A percentile compares a stretch with the other conserved stretches of the same genome.
Evolutionary conservation across 2,888 invertebrate genomes (phyloP).

Genomic region (Allolobophora icterica): DNA sequence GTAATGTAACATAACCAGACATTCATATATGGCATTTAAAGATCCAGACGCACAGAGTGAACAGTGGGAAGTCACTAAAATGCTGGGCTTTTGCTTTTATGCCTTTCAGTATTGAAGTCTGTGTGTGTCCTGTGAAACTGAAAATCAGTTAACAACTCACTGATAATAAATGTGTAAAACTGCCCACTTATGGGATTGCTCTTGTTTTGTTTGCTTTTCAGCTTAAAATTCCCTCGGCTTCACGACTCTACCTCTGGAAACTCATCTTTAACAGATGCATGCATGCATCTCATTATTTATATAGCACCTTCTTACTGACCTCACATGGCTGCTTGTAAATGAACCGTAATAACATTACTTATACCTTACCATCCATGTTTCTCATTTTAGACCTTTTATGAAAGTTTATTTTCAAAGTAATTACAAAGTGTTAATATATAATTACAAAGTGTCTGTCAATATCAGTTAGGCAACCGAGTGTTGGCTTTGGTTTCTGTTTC

Average conservation of each 20-base stretch:
- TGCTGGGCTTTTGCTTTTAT: not conserved
- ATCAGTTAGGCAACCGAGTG: not conserved
- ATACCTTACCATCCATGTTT: not conserved
- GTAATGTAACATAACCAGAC: not conserved
- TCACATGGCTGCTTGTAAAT: not conserved
- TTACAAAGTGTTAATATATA: too few species aligned
- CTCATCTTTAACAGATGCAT: not conserved
- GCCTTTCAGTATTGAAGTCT: not conserved
- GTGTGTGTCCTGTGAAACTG: not conserved
- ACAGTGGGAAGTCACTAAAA: not conserved
- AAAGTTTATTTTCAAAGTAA: not conserved
- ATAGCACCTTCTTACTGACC: not conserved
- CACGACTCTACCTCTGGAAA: not conserved
- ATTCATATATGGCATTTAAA: not conserved
- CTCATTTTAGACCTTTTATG: not conserved
- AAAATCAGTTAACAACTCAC: not conserved
- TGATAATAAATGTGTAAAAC: not conserved
- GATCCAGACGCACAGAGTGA: not conserved
- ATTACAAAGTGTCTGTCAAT: not conserved
- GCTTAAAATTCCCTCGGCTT: not conserved
- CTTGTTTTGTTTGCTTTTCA: not conserved
- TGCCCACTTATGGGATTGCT: not conserved
- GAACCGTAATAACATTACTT: not conserved
- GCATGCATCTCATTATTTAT: not conserved
- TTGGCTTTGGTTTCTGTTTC: not conserved